Evolutionary conservation across 2,888 invertebrate genomes (phyloP).

Genomic region (Dynastes grantii): DNA sequence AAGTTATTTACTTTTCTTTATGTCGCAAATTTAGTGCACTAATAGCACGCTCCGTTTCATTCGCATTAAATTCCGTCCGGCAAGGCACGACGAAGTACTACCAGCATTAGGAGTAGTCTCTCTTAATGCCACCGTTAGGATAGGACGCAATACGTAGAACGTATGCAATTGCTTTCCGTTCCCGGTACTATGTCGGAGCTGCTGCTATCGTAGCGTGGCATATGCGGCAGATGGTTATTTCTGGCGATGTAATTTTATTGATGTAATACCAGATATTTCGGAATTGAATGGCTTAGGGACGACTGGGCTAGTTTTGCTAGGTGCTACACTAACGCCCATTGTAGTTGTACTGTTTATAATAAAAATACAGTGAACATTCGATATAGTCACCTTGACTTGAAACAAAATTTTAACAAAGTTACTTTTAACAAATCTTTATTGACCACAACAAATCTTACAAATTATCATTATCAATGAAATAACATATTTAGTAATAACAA

Average conservation of each 20-base stretch:
- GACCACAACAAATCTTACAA: no score
- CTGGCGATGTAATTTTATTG: slow-evolving; percentile 44
- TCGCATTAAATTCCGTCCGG: slow-evolving; percentile 44
- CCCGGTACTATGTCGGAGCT: neutral
- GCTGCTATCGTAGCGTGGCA: neutral
- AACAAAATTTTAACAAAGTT: no score
- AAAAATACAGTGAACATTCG: no score
- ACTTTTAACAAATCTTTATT: no score
- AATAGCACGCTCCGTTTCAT: slow-evolving; percentile 48
- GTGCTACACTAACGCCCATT: neutral
- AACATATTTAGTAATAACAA: no score
- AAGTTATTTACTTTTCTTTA: slow-evolving; percentile 50
- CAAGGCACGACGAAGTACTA: slow-evolving; percentile 7
- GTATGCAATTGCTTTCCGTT: slow-evolving; percentile 4
- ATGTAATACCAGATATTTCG: slow-evolving; percentile 46
- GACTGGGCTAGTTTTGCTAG: neutral
- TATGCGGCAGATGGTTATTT: slow-evolving; percentile 39
- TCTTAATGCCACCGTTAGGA: neutral
- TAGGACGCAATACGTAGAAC: neutral
- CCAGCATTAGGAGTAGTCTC: neutral
- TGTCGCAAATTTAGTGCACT: slow-evolving; percentile 46
- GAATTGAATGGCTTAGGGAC: slow-evolving; percentile 8
- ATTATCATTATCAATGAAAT: no score
- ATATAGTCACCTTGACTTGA: no score
- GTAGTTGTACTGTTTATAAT: neutral